These are phyloP conservation scores for Tichodroma muraria DNA, from an alignment of 2,113 vertebrate species.

Conservation along the genomic window DNA sequence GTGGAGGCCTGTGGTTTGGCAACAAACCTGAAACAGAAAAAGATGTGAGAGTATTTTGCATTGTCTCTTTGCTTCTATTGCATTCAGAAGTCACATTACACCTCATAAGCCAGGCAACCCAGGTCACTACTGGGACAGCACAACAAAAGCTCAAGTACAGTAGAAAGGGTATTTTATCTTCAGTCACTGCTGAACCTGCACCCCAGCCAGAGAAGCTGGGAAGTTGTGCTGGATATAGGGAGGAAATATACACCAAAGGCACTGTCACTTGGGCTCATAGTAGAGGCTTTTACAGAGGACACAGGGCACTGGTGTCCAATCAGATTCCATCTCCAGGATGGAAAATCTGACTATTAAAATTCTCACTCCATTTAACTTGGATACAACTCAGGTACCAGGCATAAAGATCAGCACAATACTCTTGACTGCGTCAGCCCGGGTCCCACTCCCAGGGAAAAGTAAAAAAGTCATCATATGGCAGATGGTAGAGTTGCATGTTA, in stretches of 20 bases:
- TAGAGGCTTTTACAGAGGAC: neutral
- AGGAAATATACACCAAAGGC: neutral
- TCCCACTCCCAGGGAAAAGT: neutral
- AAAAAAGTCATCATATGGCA: neutral
- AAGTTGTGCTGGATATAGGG: neutral
- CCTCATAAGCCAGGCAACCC: neutral
- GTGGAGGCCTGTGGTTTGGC: conserved; percentile 87
- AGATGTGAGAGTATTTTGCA: neutral
- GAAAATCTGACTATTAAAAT: neutral
- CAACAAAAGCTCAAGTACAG: neutral
- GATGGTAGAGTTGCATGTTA: neutral
- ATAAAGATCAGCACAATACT: neutral
- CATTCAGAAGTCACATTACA: neutral
- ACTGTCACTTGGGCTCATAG: neutral
- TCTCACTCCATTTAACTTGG: neutral
- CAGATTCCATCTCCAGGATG: neutral
- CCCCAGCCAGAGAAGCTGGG: neutral
- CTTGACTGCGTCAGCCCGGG: neutral
- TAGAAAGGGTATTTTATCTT: neutral
- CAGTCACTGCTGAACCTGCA: neutral
- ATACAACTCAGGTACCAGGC: neutral
- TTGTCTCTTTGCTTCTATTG: neutral
- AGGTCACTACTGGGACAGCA: neutral
- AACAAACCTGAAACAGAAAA: conserved; percentile 81
- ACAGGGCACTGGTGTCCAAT: neutral